Conservation (phyloP, 30 jellyfish, hydroid and myxozoan genomes). For the Calvadosia cruxmelitensis region DNA sequence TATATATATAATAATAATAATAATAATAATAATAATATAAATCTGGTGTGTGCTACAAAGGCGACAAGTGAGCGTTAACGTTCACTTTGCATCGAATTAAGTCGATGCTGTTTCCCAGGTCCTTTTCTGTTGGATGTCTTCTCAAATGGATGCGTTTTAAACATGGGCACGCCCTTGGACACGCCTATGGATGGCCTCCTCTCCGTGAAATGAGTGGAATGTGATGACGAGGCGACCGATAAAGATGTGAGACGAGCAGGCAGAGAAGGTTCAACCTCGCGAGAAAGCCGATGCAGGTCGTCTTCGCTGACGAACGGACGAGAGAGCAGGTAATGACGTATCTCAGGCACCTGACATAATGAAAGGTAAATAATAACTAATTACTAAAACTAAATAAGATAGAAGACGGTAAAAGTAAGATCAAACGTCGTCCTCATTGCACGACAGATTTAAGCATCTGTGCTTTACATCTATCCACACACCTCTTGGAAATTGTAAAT, state of each 20-base stretch:
- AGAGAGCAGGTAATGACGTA: constrained; percentile 50
- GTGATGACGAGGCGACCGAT: not conserved
- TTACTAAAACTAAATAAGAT: too few species aligned
- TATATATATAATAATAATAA: too few species aligned
- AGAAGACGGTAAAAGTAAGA: too few species aligned
- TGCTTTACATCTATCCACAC: not conserved
- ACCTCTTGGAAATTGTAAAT: constrained; percentile 82
- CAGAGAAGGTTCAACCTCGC: constrained; percentile 81
- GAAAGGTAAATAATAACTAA: not conserved
- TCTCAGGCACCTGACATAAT: constrained; percentile 66
- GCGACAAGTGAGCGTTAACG: too few species aligned
- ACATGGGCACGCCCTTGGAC: not conserved
- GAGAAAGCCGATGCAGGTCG: constrained; percentile 79
- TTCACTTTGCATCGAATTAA: too few species aligned
- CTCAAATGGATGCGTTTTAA: not conserved
- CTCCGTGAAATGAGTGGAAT: not conserved
- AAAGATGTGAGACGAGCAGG: constrained; percentile 2
- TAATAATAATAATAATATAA: too few species aligned
- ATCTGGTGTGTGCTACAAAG: too few species aligned
- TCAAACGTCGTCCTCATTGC: too few species aligned
- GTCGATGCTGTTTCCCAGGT: not conserved
- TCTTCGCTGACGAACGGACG: constrained; percentile 72
- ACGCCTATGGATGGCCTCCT: not conserved
- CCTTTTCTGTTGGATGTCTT: not conserved
- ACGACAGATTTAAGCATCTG: too few species aligned